Base-by-base conservation (phyloP, 2,888 invertebrate species). In the Caprella mutica region DNA sequence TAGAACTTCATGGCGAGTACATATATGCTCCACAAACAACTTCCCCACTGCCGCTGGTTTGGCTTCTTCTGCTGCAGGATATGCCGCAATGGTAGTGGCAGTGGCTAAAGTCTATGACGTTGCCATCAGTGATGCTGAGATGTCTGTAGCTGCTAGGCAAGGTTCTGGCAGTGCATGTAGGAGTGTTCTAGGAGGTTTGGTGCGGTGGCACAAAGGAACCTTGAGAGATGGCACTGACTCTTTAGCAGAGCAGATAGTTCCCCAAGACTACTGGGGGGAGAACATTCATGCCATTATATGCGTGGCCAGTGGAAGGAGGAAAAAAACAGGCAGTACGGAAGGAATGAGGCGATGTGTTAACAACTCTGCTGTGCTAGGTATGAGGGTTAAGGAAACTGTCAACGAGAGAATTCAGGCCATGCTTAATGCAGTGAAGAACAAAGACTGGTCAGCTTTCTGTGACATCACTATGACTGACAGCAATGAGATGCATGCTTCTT, bases 41-140 rank as follows among this genome's bases (percentile, higher is more conserved):
- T 99, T 99, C 71, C 98, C 98, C 12, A 97, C 97, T 3, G 94
- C 94, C 3, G 96, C 97, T 55, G 98, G 98, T 1, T 77, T 99
- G 48, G 98, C 98, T 0, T 97, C 96, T 1, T 96, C 96, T 57
- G 97, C 98, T 26, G 94, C 98, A 39, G 98, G 98, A 3, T 97
- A 93, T 73, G 96, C 97, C 2, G 93, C 93, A 71, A 75, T 96
- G 68, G 79, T 89, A 0, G 82, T 79, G 66, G 82, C 89, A 0
- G 73, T 96, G 56, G 84, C 88, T 0, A 69, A 72, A 62, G 73
- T 90, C 1, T 91, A 84, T 70, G 81, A 81, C 65, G 74, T 90
- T 27, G n/a, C n/a, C n/a, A n/a, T n/a, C n/a, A 17, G 12, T 1
- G 75, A 83, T 67, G 82, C 80, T 38, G 84, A 88, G 69, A 75